These are phyloP conservation scores for Lamellibrachia satsuma DNA, from an alignment of 2,888 invertebrate species.

Conservation along the genomic window DNA sequence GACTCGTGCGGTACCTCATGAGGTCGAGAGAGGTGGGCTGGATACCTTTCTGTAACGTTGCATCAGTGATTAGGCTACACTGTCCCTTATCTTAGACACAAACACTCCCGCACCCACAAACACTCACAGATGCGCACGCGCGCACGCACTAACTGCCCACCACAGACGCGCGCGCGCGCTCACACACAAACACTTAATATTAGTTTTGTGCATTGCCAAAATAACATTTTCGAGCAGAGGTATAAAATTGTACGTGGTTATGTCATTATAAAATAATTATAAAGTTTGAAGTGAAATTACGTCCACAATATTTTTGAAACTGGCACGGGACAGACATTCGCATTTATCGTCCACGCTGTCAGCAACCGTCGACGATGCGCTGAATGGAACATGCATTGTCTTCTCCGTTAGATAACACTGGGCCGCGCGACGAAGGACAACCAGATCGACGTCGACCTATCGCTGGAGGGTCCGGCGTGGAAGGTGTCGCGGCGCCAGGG, in stretches of 20 bases:
- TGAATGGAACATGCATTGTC: not conserved
- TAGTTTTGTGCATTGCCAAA: no score
- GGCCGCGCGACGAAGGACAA: conserved; percentile 89
- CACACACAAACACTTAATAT: not conserved
- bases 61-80: not conserved
- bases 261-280: no score
- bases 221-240: no score
- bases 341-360: no score
- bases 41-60: not conserved
- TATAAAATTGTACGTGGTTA: no score
- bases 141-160: not conserved
- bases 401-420: conserved; percentile 78
- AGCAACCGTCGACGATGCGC: not conserved
- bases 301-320: no score
- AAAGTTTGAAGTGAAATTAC: no score
- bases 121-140: not conserved
- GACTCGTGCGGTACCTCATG: conserved; percentile 93
- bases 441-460: conserved; percentile 90
- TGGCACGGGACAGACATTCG: no score
- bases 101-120: not conserved
- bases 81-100: not conserved
- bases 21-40: conserved; percentile 81
- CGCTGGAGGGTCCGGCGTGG: conserved; percentile 91
- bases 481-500: conserved; percentile 90
- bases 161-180: not conserved